phyloP scores from a whole-genome alignment of 1,140 invertebrate genomes.

The Chironomus striatipennis region DNA sequence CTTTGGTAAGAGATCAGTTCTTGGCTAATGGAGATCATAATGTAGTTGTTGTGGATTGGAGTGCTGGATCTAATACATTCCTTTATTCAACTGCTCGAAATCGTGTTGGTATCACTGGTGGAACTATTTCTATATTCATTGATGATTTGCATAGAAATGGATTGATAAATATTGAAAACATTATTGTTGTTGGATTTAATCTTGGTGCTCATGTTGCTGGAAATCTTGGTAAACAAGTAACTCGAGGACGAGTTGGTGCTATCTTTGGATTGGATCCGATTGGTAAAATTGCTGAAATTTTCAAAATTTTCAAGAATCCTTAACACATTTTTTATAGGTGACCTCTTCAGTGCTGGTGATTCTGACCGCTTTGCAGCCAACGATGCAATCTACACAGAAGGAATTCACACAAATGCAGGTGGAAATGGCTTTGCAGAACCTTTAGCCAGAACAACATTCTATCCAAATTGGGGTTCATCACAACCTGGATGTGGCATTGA shows the following conservation, averaged over 20 bases:
- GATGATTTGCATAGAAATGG: slow-evolving; percentile 34
- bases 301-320: too few relatives aligned
- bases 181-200: background rate
- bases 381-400: slow-evolving; percentile 44
- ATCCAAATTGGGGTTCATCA: slow-evolving; percentile 42
- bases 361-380: slow-evolving; percentile 41
- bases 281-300: background rate
- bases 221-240: background rate
- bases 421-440: slow-evolving; percentile 27
- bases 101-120: slow-evolving; percentile 34
- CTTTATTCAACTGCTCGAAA: slow-evolving; percentile 40
- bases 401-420: slow-evolving; percentile 45
- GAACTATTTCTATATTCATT: slow-evolving; percentile 35
- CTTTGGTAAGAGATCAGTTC: too few relatives aligned
- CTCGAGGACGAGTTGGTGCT: background rate
- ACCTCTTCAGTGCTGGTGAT: slow-evolving; percentile 31
- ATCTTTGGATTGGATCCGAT: slow-evolving; percentile 38
- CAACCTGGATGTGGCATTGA: slow-evolving; percentile 48
- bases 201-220: slow-evolving; percentile 20
- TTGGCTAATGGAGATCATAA: background rate
- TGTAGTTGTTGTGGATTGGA: slow-evolving; percentile 53
- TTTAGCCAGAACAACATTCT: slow-evolving; percentile 45
- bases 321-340: slow-evolving; percentile 15
- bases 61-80: slow-evolving; percentile 43
- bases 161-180: slow-evolving; percentile 31